Evolutionary conservation across 2,888 invertebrate genomes (phyloP).

Genomic region (Latrodectus elegans): DNA sequence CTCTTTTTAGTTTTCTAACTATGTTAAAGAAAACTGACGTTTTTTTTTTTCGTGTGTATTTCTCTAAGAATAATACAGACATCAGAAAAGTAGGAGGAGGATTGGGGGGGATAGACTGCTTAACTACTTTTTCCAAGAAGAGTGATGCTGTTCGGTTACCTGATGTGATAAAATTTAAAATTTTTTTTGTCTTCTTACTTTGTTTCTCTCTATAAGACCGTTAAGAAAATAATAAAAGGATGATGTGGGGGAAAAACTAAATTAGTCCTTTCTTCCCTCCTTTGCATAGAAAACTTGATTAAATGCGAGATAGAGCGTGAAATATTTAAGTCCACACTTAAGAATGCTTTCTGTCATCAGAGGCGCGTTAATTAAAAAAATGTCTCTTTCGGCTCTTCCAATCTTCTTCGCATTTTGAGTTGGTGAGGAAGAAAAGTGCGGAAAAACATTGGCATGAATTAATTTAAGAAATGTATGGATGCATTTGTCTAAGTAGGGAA

Average conservation of each 20-base stretch:
- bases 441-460: no score
- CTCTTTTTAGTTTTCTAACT: not conserved
- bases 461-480: no score
- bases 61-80: not conserved
- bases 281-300: not conserved
- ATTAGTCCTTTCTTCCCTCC: constrained; percentile 15
- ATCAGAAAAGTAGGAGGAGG: not conserved
- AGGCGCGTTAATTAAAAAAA: constrained; percentile 12
- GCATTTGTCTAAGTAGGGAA: no score
- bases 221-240: constrained; percentile 23
- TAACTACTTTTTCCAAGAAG: constrained; percentile 23
- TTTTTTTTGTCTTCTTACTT: not conserved
- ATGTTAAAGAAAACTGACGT: not conserved
- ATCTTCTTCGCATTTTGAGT: no score
- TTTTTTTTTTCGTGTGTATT: constrained; percentile 20
- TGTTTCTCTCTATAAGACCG: not conserved
- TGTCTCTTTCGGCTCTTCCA: not conserved
- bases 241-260: constrained; percentile 2
- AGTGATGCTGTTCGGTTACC: constrained; percentile 11
- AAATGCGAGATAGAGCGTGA: constrained; percentile 23
- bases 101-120: constrained; percentile 4
- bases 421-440: no score
- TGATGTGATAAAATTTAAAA: constrained; percentile 20
- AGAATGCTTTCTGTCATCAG: not conserved
- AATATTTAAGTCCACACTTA: constrained; percentile 25